phyloP scores from a whole-genome alignment of 1,140 invertebrate species.

The Hyles euphorbiae region DNA sequence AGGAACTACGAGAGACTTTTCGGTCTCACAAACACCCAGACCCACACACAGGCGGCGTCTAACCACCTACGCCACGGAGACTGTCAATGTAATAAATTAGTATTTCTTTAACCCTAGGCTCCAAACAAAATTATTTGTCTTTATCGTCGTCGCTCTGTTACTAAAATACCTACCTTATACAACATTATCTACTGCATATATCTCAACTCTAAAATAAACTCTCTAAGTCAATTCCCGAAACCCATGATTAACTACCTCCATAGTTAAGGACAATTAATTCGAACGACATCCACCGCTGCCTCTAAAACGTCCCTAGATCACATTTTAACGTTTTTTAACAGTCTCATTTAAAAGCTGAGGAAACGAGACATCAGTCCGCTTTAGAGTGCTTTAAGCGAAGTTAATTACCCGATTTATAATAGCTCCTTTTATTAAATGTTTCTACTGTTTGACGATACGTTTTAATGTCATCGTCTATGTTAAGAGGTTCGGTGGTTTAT shows the following conservation, averaged over 20 bases:
- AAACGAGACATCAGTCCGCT: constrained; percentile 45
- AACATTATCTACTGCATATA: too few relatives aligned
- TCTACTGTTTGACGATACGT: constrained; percentile 24
- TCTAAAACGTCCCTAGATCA: constrained; percentile 22
- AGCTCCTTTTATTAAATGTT: constrained; percentile 21
- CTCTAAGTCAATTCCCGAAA: not conserved
- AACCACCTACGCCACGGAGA: too few relatives aligned
- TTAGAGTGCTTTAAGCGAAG: constrained; percentile 34
- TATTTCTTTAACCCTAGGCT: too few relatives aligned
- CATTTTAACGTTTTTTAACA: constrained; percentile 18
- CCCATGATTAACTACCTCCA: constrained; percentile 10
- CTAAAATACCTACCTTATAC: too few relatives aligned
- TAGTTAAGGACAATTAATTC: constrained; percentile 40
- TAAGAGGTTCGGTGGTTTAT: not conserved
- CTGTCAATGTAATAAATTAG: too few relatives aligned
- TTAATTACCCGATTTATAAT: constrained; percentile 55
- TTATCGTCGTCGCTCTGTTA: too few relatives aligned
- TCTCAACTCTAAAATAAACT: not conserved
- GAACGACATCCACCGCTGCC: constrained; percentile 24
- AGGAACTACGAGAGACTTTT: too few relatives aligned
- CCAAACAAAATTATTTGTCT: too few relatives aligned
- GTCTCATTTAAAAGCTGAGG: constrained; percentile 23
- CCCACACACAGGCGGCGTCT: too few relatives aligned
- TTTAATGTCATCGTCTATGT: constrained; percentile 20
- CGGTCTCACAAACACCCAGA: too few relatives aligned